Percentiles rank a stretch among this genome's conserved stretches.
Conservation (phyloP, 2,888 invertebrate genomes). For the Mermis nigrescens region DNA sequence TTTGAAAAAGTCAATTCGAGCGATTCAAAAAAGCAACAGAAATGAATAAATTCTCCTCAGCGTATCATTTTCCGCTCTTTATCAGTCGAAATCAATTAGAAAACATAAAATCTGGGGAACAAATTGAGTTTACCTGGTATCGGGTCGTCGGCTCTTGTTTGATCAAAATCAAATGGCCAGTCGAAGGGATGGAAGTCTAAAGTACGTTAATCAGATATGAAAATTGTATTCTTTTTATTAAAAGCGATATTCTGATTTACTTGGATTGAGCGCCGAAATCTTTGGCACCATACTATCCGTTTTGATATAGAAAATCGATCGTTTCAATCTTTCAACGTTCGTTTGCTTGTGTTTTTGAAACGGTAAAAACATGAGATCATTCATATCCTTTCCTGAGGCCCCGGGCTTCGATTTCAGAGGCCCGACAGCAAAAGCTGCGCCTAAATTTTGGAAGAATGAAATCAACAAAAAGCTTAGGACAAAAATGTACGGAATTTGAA, state of each 20-base stretch:
- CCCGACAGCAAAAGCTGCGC: neutral
- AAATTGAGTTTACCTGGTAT: neutral
- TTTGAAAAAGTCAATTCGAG: too few relatives aligned
- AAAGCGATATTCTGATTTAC: neutral
- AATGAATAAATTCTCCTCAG: too few relatives aligned
- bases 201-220: too few relatives aligned
- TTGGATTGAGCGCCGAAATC: neutral
- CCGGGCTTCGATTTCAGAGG: neutral
- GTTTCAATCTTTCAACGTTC: neutral
- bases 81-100: too few relatives aligned
- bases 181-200: slow-evolving; percentile 3
- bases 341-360: neutral
- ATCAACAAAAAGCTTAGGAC: too few relatives aligned
- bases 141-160: neutral
- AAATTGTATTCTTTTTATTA: neutral
- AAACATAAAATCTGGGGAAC: too few relatives aligned
- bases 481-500: too few relatives aligned
- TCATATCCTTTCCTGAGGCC: neutral
- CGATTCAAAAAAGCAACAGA: too few relatives aligned
- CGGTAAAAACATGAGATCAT: neutral
- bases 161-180: slow-evolving; percentile 5
- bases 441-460: too few relatives aligned
- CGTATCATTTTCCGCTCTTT: too few relatives aligned
- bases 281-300: neutral
- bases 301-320: neutral